Percentiles rank a stretch among this genome's conserved stretches.
phyloP scores from a whole-genome alignment of 1,140 invertebrate species.

The Caenorhabditis brenneri region DNA sequence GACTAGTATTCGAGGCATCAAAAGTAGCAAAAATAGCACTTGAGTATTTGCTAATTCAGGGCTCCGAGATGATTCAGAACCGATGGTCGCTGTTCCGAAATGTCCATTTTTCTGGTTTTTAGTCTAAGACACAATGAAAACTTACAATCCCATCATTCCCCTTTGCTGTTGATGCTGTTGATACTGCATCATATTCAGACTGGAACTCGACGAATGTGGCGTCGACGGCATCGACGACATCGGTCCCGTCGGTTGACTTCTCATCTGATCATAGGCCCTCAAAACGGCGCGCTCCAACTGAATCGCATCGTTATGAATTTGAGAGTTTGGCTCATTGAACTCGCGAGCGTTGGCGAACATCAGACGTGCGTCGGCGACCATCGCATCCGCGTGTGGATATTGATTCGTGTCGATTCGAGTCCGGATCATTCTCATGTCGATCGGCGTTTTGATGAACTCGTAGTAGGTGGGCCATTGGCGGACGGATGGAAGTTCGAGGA shows the following conservation, averaged over 20 bases:
- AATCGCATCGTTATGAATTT: slow-evolving; percentile 75
- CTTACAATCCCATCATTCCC: too few species aligned
- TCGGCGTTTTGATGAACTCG: slow-evolving; percentile 93
- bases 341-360: slow-evolving; percentile 93
- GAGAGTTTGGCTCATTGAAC: slow-evolving; percentile 94
- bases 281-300: slow-evolving; percentile 42
- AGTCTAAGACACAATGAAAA: too few species aligned
- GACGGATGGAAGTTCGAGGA: slow-evolving; percentile 94
- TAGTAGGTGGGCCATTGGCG: slow-evolving; percentile 95
- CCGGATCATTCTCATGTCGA: slow-evolving; percentile 92
- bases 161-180: too few species aligned
- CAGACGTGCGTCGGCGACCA: slow-evolving; percentile 86
- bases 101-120: too few species aligned
- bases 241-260: background rate
- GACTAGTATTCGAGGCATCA: too few species aligned
- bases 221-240: background rate
- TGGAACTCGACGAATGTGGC: background rate
- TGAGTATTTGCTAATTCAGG: too few species aligned
- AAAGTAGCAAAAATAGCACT: too few species aligned
- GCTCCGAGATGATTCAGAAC: too few species aligned
- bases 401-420: slow-evolving; percentile 80
- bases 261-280: background rate
- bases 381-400: slow-evolving; percentile 55
- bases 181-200: background rate
- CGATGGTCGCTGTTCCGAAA: too few species aligned